Conservation (phyloP, 2,888 invertebrate species). For the Rhogogaster chlorosoma region DNA sequence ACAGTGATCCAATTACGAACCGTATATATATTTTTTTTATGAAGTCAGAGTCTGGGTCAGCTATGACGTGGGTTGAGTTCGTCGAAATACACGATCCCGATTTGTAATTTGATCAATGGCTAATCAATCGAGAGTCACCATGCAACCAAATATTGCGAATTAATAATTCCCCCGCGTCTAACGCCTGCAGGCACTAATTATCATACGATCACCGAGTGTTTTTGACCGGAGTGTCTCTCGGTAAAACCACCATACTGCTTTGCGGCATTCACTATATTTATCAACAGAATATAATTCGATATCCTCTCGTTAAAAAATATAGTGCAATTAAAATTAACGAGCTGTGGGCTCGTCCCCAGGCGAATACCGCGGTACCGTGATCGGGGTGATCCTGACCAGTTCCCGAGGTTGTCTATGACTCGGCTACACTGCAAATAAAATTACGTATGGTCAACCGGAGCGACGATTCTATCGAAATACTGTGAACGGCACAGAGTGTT, state of each 20-base stretch:
- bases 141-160: neutral
- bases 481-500: neutral
- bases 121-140: neutral
- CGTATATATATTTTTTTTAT: neutral
- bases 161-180: neutral
- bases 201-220: neutral
- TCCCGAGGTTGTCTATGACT: slow-evolving; percentile 24
- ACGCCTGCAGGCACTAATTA: neutral
- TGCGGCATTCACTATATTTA: slow-evolving; percentile 7
- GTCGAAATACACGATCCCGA: neutral
- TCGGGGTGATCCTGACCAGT: neutral
- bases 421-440: slow-evolving; percentile 19
- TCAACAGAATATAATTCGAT: slow-evolving; percentile 34
- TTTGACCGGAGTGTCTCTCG: neutral
- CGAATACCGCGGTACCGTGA: slow-evolving; percentile 1
- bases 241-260: neutral
- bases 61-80: neutral
- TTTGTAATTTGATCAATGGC: neutral
- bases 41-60: neutral
- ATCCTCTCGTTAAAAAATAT: slow-evolving; percentile 29
- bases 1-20: neutral
- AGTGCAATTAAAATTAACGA: slow-evolving; percentile 50
- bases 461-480: slow-evolving; percentile 16
- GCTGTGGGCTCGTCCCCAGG: slow-evolving; percentile 17
- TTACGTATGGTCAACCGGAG: slow-evolving; percentile 40